phyloP scores from a whole-genome alignment of 1,140 invertebrate species.

The Zaprionus nigranus region DNA sequence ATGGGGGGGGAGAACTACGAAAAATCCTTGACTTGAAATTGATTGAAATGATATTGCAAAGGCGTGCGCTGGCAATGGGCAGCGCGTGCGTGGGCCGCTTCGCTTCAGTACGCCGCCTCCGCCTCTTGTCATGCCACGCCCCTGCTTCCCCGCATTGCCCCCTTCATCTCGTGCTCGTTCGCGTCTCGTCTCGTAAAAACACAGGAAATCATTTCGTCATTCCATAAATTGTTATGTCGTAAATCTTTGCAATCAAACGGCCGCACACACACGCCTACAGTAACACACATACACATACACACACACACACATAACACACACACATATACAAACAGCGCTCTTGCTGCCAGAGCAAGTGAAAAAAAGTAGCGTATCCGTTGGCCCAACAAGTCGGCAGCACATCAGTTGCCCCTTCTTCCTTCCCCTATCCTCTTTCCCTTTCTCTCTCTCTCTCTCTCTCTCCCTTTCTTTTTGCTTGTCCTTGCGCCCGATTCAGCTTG shows the following conservation, averaged over 20 bases:
- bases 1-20: constrained; percentile 9
- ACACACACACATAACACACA: constrained; percentile 12
- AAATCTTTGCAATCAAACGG: constrained; percentile 80
- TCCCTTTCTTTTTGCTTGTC: constrained; percentile 36
- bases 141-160: not conserved
- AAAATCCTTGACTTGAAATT: constrained; percentile 77
- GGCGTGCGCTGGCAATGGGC: constrained; percentile 62
- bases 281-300: too few relatives aligned
- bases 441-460: not conserved
- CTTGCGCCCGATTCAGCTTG: constrained; percentile 54
- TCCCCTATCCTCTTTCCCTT: not conserved
- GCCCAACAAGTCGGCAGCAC: constrained; percentile 23
- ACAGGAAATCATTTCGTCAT: constrained; percentile 82
- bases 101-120: not conserved
- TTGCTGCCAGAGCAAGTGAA: not conserved
- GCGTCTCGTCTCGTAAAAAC: constrained; percentile 64
- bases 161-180: not conserved
- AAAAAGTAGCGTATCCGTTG: constrained; percentile 7
- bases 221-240: constrained; percentile 83
- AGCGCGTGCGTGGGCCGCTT: constrained; percentile 44
- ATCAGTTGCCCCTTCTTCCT: constrained; percentile 15
- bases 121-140: not conserved
- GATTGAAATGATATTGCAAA: constrained; percentile 81
- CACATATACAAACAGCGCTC: not conserved
- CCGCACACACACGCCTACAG: constrained; percentile 51